Base-by-base conservation (phyloP, 2,888 invertebrate genomes). In the Cecidostiba fungosa region DNA sequence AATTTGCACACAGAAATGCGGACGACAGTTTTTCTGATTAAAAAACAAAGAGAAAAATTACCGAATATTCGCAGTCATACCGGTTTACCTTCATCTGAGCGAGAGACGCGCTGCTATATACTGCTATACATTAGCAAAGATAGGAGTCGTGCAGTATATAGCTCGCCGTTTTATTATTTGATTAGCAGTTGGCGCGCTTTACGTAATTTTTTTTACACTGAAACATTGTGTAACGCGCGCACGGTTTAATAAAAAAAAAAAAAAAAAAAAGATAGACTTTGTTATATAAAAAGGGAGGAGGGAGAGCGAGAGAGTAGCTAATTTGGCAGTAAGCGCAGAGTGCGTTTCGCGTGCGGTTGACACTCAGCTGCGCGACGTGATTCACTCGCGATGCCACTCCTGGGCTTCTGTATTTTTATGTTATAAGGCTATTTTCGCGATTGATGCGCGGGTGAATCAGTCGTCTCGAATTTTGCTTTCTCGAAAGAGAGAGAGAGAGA, bases 201-300 rank as follows among this genome's bases (percentile, higher is more conserved):
- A 86, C 78, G 81, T 86, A 86, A 86, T 86, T 81, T 81, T n/a
- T 86, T 84, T 69, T 72, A 77, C 74, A 32, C 43, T 14, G 76
- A 80, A 84, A 84, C 77, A 86, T 86, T 86, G 83, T 77, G 76
- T 81, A 86, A 86, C 5, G 36, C 10, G 36, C n/a, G 10, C 23
- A 23, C 23, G 23, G 59, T 79, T 83, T 47, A 80, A 79, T 62
- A 86, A 86, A 80, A 82, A 86, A 82, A n/a, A n/a, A n/a, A 86
- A 86, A 80, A 82, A 86, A 82, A n/a, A n/a, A n/a, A n/a, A n/a
- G n/a, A 79, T 76, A 76, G 62, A 80, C 77, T 74, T 77, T 77
- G 77, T 84, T 86, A 86, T 59, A 81, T 84, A 86, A 84, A 86
- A 84, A 76, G 59, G 76, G 54, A 72, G 72, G 3, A 2, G 62